These are phyloP conservation scores for Argyresthia goedartella DNA, from an alignment of 2,888 invertebrate species.

Conservation along the genomic window DNA sequence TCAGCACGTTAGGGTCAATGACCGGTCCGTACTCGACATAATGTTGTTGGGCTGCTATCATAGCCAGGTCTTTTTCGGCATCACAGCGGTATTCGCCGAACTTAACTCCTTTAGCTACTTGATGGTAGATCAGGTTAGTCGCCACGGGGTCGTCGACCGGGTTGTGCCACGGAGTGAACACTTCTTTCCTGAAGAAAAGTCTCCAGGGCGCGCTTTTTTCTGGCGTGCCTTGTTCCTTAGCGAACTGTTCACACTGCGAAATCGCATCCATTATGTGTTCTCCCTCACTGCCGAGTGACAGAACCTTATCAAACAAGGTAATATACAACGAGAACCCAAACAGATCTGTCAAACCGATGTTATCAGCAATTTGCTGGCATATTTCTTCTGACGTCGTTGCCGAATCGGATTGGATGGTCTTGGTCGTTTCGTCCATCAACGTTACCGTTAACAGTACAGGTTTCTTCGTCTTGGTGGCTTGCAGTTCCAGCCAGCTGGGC, in stretches of 20 bases:
- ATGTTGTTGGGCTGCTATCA: constrained; percentile 91
- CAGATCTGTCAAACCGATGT: constrained; percentile 80
- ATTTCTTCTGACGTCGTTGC: constrained; percentile 92
- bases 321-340: constrained; percentile 96
- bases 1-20: constrained; percentile 77
- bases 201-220: constrained; percentile 92
- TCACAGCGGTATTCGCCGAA: constrained; percentile 92
- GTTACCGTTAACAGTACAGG: constrained; percentile 86
- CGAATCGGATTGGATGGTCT: constrained; percentile 88
- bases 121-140: constrained; percentile 91
- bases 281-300: constrained; percentile 88
- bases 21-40: constrained; percentile 84
- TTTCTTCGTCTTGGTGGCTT: constrained; percentile 86
- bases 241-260: constrained; percentile 95
- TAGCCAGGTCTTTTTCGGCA: constrained; percentile 87
- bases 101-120: constrained; percentile 88
- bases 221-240: constrained; percentile 88
- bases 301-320: constrained; percentile 90
- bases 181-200: constrained; percentile 88
- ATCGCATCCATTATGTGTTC: constrained; percentile 97
- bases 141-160: constrained; percentile 84
- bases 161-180: constrained; percentile 94
- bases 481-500: constrained; percentile 92
- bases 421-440: constrained; percentile 88
- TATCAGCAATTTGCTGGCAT: constrained; percentile 83